phyloP scores from a whole-genome alignment of 2,888 invertebrate species.

The Cotesia congregata region DNA sequence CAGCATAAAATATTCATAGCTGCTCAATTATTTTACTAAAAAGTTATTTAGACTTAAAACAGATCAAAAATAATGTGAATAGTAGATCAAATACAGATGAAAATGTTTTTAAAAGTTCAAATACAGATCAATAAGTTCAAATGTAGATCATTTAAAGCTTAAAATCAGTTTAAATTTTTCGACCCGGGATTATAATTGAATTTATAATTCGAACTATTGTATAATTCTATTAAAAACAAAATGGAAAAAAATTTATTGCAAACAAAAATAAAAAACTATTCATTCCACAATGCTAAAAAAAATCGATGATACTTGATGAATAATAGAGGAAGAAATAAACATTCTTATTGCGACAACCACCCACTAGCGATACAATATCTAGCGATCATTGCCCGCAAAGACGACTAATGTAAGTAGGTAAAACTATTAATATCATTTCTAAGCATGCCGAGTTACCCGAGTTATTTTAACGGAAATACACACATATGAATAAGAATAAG shows the following conservation, averaged over 20 bases:
- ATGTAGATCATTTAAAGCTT: no score
- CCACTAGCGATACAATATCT: slow-evolving; percentile 22
- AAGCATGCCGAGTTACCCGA: slow-evolving; percentile 41
- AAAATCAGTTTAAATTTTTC: no score
- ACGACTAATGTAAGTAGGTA: slow-evolving; percentile 39
- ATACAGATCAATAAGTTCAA: no score
- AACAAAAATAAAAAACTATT: no score
- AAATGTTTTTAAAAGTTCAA: no score
- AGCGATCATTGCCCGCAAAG: slow-evolving; percentile 34
- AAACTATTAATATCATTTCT: slow-evolving; percentile 51
- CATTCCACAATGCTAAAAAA: no score
- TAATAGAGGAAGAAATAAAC: slow-evolving; percentile 14
- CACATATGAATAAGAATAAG: slow-evolving; percentile 8
- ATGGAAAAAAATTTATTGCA: background rate
- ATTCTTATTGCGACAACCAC: background rate
- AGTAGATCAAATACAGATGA: no score
- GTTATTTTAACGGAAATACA: slow-evolving; percentile 44
- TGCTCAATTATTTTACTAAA: no score
- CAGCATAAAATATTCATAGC: no score
- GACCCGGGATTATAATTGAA: background rate
- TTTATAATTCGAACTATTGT: background rate
- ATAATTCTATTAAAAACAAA: background rate
- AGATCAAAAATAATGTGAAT: no score
- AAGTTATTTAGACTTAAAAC: no score
- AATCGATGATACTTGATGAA: background rate